Evolutionary conservation across 1,140 invertebrate genomes (phyloP).

Genomic region (Phocides pigmalion): DNA sequence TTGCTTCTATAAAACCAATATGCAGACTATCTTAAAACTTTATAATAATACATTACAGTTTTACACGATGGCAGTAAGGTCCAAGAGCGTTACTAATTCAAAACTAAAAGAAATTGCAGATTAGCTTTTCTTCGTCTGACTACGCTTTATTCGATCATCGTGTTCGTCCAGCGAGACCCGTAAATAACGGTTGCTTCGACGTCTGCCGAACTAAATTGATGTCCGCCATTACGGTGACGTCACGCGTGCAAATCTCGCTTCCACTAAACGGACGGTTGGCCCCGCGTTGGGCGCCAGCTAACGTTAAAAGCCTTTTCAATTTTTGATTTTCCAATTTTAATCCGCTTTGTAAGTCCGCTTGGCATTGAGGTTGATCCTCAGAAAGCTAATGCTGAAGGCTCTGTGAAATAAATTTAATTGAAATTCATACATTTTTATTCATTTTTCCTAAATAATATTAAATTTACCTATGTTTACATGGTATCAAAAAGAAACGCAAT

Average conservation of each 20-base stretch:
- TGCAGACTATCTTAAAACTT: too few relatives aligned
- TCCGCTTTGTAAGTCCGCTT: conserved; percentile 26
- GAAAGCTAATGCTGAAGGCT: neutral
- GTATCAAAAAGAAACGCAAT: too few relatives aligned
- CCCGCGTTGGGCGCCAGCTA: conserved; percentile 11
- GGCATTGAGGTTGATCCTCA: conserved; percentile 4
- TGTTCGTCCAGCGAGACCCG: conserved; percentile 27
- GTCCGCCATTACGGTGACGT: conserved; percentile 39
- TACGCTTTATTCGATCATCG: conserved; percentile 22
- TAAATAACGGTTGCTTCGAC: conserved; percentile 32
- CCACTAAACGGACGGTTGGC: conserved; percentile 24
- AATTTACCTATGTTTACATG: too few relatives aligned
- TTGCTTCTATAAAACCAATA: too few relatives aligned
- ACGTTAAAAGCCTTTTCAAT: conserved; percentile 18
- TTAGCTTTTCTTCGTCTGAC: neutral
- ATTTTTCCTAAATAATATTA: too few relatives aligned
- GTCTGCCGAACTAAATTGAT: conserved; percentile 38
- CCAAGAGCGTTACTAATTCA: too few relatives aligned
- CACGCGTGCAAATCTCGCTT: conserved; percentile 40
- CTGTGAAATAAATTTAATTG: too few relatives aligned
- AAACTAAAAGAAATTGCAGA: conserved; percentile 3
- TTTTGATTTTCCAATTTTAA: conserved; percentile 31
- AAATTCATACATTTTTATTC: too few relatives aligned
- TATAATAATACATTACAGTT: too few relatives aligned
- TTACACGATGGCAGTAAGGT: too few relatives aligned